Evolutionary conservation across 2,888 invertebrate species (phyloP).

Genomic region (Gibbula magus): DNA sequence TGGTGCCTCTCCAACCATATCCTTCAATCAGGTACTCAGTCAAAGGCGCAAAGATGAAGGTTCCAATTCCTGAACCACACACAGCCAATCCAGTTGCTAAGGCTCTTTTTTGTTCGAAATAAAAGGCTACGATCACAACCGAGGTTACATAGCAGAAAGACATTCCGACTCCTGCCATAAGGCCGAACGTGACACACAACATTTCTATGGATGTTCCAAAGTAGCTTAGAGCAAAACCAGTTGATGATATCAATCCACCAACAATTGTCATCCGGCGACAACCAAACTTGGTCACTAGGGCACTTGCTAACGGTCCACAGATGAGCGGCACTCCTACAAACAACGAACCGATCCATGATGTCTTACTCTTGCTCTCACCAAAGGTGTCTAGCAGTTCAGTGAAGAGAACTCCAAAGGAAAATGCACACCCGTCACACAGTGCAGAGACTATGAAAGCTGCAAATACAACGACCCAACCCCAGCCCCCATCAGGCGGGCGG

Average conservation of each 20-base stretch:
- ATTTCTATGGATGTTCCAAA: constrained; percentile 66
- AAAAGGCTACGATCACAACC: constrained; percentile 73
- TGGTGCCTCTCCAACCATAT: constrained; percentile 73
- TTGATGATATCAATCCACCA: constrained; percentile 69
- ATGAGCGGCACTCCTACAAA: constrained; percentile 92
- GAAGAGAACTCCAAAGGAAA: constrained; percentile 93
- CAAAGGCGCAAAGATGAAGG: constrained; percentile 72
- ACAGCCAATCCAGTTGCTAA: constrained; percentile 74
- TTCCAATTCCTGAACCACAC: constrained; percentile 74
- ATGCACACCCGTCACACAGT: constrained; percentile 93
- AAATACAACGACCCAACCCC: constrained; percentile 94
- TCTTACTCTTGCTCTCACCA: constrained; percentile 88
- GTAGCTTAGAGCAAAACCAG: constrained; percentile 69
- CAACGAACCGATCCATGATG: constrained; percentile 91
- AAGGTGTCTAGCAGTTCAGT: constrained; percentile 90
- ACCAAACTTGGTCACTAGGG: constrained; percentile 71
- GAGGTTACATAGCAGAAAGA: constrained; percentile 74
- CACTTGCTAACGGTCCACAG: constrained; percentile 73
- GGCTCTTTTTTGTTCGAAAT: constrained; percentile 74
- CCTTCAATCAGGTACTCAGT: constrained; percentile 66
- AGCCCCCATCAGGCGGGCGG: constrained; percentile 86
- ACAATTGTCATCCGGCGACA: constrained; percentile 70
- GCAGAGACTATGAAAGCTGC: constrained; percentile 92
- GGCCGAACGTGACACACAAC: constrained; percentile 72
- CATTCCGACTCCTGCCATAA: constrained; percentile 72